Conservation (phyloP, 2,888 invertebrate genomes). For the Philereme transversata region DNA sequence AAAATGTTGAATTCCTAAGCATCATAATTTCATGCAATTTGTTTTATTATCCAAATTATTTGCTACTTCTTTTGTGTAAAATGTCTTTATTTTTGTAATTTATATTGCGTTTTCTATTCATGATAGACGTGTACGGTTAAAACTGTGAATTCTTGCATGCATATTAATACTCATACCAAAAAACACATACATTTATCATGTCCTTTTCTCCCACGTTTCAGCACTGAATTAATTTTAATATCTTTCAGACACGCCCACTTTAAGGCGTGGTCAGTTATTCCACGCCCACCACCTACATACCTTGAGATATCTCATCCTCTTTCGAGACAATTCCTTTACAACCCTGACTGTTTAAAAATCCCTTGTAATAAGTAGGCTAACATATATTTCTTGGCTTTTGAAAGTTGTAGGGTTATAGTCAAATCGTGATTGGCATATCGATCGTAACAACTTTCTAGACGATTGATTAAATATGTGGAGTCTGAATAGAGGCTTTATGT, state of each 20-base stretch:
- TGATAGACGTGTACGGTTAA: background rate
- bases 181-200: slow-evolving; percentile 15
- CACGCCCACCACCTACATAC: slow-evolving; percentile 73
- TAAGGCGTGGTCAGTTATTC: slow-evolving; percentile 62
- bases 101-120: too few relatives aligned
- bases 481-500: slow-evolving; percentile 5
- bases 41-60: too few relatives aligned
- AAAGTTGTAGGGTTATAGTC: slow-evolving; percentile 48
- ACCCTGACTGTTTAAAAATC: slow-evolving; percentile 57
- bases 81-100: too few relatives aligned
- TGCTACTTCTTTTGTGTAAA: too few relatives aligned
- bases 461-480: slow-evolving; percentile 68
- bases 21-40: too few relatives aligned
- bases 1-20: too few relatives aligned
- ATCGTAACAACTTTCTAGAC: slow-evolving; percentile 79
- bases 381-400: slow-evolving; percentile 40
- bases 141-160: background rate
- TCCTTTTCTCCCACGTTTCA: slow-evolving; percentile 28
- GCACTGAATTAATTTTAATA: slow-evolving; percentile 48
- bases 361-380: slow-evolving; percentile 38
- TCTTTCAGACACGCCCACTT: slow-evolving; percentile 60
- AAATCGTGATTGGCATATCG: slow-evolving; percentile 72
- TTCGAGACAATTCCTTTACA: slow-evolving; percentile 65
- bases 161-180: slow-evolving; percentile 2
- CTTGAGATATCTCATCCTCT: slow-evolving; percentile 57